Conservation (phyloP, 1,140 invertebrate genomes). For the Arctopsyche grandis region DNA sequence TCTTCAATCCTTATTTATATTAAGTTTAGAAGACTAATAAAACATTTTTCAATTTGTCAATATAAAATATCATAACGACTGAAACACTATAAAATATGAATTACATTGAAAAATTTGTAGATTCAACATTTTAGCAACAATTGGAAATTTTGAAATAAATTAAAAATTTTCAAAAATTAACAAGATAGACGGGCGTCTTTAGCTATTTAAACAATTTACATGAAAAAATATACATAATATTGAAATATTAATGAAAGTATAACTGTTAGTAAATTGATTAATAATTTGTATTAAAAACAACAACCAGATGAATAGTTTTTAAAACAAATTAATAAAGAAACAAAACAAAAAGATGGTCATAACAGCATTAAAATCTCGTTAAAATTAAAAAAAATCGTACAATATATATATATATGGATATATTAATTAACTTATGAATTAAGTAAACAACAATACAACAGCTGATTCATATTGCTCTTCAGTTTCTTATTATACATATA, state of each 20-base stretch:
- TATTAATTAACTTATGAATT: constrained; percentile 40
- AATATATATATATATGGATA: constrained; percentile 8
- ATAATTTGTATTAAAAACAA: neutral
- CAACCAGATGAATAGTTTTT: neutral
- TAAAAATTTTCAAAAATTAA: too few relatives aligned
- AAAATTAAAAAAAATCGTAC: constrained; percentile 38
- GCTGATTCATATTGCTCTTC: constrained; percentile 31
- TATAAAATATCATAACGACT: neutral
- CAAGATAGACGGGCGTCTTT: too few relatives aligned
- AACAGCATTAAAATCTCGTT: constrained; percentile 42
- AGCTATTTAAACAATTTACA: too few relatives aligned
- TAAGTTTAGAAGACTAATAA: constrained; percentile 19
- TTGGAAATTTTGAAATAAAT: too few relatives aligned
- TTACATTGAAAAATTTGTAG: too few relatives aligned
- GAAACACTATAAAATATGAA: too few relatives aligned
- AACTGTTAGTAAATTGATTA: too few relatives aligned
- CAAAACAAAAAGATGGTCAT: constrained; percentile 4
- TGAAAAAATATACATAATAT: too few relatives aligned
- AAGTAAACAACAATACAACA: constrained; percentile 44
- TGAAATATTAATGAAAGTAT: too few relatives aligned
- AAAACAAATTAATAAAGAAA: neutral
- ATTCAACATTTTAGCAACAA: too few relatives aligned
- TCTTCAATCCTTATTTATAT: neutral
- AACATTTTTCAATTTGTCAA: constrained; percentile 2
- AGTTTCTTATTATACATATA: constrained; percentile 9